Percentiles rank a stretch among this genome's conserved stretches.
phyloP scores from a whole-genome alignment of 2,888 invertebrate species.

The Sericinus montela region DNA sequence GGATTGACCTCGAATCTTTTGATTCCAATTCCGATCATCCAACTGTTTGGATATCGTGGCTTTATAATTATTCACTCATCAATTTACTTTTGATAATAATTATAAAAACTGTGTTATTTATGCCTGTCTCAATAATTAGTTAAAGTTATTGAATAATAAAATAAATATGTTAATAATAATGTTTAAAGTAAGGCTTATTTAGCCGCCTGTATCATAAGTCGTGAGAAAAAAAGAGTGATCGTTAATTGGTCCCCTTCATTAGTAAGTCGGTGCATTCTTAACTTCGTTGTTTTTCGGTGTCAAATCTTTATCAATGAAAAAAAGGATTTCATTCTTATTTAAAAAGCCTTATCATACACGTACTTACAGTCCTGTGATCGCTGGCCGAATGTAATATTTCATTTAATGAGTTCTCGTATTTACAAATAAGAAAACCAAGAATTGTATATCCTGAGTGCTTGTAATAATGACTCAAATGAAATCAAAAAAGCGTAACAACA shows the following conservation, averaged over 20 bases:
- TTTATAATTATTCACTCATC: too few relatives aligned
- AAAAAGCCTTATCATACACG: conserved; percentile 64
- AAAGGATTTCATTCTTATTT: conserved; percentile 76
- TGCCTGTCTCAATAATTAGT: too few relatives aligned
- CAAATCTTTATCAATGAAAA: conserved; percentile 78
- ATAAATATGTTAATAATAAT: too few relatives aligned
- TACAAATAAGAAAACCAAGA: conserved; percentile 15
- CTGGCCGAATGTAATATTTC: conserved; percentile 54
- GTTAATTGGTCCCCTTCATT: conserved; percentile 79
- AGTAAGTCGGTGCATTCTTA: conserved; percentile 72
- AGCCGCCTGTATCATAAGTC: conserved; percentile 54
- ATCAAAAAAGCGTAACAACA: neutral
- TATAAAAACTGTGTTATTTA: too few relatives aligned
- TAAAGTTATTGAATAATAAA: too few relatives aligned
- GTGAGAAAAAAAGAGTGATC: conserved; percentile 74
- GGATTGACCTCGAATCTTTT: too few relatives aligned
- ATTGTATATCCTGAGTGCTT: conserved; percentile 7
- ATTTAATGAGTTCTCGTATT: conserved; percentile 37
- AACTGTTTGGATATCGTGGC: too few relatives aligned
- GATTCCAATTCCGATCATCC: too few relatives aligned
- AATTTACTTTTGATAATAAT: too few relatives aligned
- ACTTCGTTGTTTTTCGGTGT: conserved; percentile 68
- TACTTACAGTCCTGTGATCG: conserved; percentile 49
- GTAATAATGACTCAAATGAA: conserved; percentile 6
- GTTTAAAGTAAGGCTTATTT: too few relatives aligned